Percentiles rank a stretch among this genome's conserved stretches.
Evolutionary conservation across 2,797 vertebrate species (phyloP).

Genomic region (Apogon talboti): DNA sequence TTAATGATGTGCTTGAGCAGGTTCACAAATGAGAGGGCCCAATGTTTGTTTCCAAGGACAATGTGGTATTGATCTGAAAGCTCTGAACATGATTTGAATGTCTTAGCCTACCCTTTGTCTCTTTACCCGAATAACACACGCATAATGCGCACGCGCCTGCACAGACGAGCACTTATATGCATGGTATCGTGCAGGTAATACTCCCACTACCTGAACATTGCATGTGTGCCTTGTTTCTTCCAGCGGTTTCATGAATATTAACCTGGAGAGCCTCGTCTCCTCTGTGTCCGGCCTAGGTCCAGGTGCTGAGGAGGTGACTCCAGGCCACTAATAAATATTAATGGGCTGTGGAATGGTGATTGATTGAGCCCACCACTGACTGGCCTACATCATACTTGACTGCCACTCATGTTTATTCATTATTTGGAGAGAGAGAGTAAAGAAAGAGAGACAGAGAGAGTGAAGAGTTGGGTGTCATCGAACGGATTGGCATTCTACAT

Average conservation of each 20-base stretch:
- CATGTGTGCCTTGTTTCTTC: slow-evolving; percentile 70
- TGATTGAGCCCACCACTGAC: slow-evolving; percentile 83
- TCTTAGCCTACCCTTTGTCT: slow-evolving; percentile 58
- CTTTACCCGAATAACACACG: slow-evolving; percentile 24
- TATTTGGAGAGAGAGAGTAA: slow-evolving; percentile 69
- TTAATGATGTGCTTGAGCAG: slow-evolving; percentile 86
- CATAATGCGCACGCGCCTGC: slow-evolving; percentile 9
- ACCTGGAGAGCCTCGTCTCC: slow-evolving; percentile 66
- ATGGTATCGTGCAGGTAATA: slow-evolving; percentile 26
- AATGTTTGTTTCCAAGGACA: slow-evolving; percentile 86
- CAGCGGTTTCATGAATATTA: slow-evolving; percentile 80
- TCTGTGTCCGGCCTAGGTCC: slow-evolving; percentile 72
- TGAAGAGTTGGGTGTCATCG: slow-evolving; percentile 54
- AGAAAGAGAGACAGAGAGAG: slow-evolving; percentile 45
- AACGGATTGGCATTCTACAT: slow-evolving; percentile 77
- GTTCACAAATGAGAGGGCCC: slow-evolving; percentile 82
- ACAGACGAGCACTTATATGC: neutral
- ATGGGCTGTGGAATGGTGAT: slow-evolving; percentile 81
- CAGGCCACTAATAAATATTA: slow-evolving; percentile 83
- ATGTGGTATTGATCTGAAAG: slow-evolving; percentile 81
- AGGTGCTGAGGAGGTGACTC: slow-evolving; percentile 80
- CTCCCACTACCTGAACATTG: slow-evolving; percentile 49
- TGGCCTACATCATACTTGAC: slow-evolving; percentile 79
- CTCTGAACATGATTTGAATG: slow-evolving; percentile 74
- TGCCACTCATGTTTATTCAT: slow-evolving; percentile 85